Evolutionary conservation across 2,113 vertebrate genomes (phyloP).

Genomic region (Epinephelus cyanopodus): DNA sequence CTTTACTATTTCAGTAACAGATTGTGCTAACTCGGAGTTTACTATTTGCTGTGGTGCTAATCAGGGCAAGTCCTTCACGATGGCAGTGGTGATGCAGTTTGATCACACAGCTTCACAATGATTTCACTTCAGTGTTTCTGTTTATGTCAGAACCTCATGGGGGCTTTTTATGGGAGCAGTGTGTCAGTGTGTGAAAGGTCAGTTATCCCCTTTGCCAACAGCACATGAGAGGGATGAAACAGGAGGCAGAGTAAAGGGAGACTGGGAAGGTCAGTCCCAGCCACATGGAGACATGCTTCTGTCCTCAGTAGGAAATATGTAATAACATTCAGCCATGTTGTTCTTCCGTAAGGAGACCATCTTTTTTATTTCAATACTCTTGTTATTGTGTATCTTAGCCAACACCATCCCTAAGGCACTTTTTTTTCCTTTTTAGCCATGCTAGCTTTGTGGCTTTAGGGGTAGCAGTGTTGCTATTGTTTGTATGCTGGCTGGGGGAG

Average conservation of each 20-base stretch:
- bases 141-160: slow-evolving; percentile 30
- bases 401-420: neutral
- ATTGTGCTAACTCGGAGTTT: neutral
- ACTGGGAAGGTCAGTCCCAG: slow-evolving; percentile 33
- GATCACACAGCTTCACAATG: neutral
- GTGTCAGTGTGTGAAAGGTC: slow-evolving; percentile 76
- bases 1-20: neutral
- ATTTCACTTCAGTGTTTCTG: slow-evolving; percentile 13
- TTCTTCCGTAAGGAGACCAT: neutral
- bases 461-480: too few species aligned
- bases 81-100: neutral
- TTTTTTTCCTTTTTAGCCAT: neutral
- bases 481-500: too few species aligned
- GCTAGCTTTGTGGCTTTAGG: too few species aligned
- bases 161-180: slow-evolving; percentile 52
- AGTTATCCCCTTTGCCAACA: slow-evolving; percentile 20
- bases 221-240: slow-evolving; percentile 3
- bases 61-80: neutral
- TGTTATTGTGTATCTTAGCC: neutral
- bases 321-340: neutral
- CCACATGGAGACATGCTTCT: neutral
- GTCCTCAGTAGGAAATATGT: neutral
- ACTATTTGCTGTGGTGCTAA: neutral
- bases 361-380: neutral
- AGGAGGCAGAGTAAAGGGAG: neutral